A percentile compares a stretch with the other conserved stretches of the same genome.
These are phyloP conservation scores for Thomomys bottae DNA, from an alignment of 2,113 vertebrate species.

Conservation along the genomic window DNA sequence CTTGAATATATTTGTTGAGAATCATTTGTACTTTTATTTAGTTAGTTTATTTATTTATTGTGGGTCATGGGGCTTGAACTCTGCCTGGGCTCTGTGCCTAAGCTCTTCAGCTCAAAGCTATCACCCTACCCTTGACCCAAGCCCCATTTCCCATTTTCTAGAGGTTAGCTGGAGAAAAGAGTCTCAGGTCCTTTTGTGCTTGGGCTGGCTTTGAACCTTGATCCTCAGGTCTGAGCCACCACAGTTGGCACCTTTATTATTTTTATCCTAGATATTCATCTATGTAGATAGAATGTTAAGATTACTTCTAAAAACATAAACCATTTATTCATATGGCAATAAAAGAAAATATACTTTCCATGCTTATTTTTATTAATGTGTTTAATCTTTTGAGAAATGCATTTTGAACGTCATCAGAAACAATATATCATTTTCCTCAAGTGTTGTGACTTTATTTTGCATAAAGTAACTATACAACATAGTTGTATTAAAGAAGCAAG, in stretches of 20 bases:
- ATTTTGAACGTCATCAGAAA: slow-evolving; percentile 33
- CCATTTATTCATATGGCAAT: neutral
- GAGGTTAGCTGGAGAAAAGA: too few relatives aligned
- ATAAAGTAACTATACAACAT: too few relatives aligned
- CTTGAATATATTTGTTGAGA: neutral
- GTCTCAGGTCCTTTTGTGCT: too few relatives aligned
- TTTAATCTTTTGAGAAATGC: slow-evolving; percentile 22
- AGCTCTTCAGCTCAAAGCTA: too few relatives aligned
- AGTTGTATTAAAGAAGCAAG: neutral
- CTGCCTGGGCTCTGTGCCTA: too few relatives aligned
- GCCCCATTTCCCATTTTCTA: too few relatives aligned
- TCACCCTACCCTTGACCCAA: too few relatives aligned
- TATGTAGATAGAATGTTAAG: neutral
- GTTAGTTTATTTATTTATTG: neutral
- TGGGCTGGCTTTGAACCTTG: too few relatives aligned
- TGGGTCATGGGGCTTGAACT: too few relatives aligned
- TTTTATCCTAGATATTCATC: too few relatives aligned
- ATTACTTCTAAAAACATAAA: slow-evolving; percentile 28
- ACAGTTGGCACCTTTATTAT: too few relatives aligned
- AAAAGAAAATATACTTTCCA: slow-evolving; percentile 18
- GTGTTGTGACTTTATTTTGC: neutral
- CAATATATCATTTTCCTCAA: slow-evolving; percentile 4
- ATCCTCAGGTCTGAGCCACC: too few relatives aligned
- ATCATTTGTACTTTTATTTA: slow-evolving; percentile 31
- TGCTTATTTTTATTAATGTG: slow-evolving; percentile 50